Conservation (phyloP, 1,140 invertebrate genomes). For the Anoplophora glabripennis region DNA sequence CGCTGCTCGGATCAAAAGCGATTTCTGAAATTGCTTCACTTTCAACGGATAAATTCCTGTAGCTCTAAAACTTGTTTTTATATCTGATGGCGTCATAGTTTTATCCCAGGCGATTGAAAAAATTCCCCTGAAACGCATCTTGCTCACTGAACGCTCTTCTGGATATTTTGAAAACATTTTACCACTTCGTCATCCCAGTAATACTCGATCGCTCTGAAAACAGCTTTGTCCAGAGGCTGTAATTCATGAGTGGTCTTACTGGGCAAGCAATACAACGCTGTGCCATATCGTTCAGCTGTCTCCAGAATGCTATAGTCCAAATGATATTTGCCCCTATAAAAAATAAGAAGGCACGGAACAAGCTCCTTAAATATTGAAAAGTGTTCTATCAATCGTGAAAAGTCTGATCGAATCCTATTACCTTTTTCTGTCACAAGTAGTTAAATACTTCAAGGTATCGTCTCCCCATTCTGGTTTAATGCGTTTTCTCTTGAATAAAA, state of each 20-base stretch:
- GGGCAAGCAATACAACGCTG: constrained; percentile 45
- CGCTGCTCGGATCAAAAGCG: neutral
- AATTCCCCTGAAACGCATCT: neutral
- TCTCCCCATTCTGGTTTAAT: constrained; percentile 36
- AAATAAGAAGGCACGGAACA: neutral
- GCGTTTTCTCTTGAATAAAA: constrained; percentile 46
- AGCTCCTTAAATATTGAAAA: neutral
- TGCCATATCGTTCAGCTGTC: constrained; percentile 9
- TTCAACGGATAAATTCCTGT: neutral
- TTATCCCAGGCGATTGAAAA: neutral
- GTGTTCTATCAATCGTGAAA: neutral
- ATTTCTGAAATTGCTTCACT: neutral
- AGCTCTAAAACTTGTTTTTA: neutral
- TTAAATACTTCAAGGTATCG: constrained; percentile 37
- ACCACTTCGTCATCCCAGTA: constrained; percentile 36
- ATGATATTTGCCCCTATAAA: neutral
- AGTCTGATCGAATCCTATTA: too few relatives aligned
- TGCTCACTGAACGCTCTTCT: neutral
- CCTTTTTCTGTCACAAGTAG: constrained; percentile 43
- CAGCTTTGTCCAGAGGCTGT: constrained; percentile 47
- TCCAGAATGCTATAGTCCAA: neutral
- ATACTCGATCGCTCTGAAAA: constrained; percentile 40
- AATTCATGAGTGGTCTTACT: constrained; percentile 48
- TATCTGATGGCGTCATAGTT: neutral
- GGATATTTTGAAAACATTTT: neutral